phyloP scores from a whole-genome alignment of 2,113 vertebrate species.

The Catharus minimus region DNA sequence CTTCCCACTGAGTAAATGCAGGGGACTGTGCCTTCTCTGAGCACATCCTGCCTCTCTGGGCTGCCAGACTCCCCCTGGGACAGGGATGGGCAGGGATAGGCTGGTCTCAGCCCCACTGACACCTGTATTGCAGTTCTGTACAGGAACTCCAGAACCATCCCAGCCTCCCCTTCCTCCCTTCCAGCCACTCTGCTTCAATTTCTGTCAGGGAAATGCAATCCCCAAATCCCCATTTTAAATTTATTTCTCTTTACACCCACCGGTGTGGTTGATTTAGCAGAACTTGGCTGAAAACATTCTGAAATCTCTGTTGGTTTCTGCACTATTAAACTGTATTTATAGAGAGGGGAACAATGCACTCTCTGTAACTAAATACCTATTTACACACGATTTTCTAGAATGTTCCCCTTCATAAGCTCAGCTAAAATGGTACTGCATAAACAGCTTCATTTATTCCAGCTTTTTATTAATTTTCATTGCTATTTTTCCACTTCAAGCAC shows the following conservation, averaged over 20 bases:
- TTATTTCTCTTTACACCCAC: background rate
- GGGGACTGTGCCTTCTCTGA: background rate
- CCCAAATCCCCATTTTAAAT: background rate
- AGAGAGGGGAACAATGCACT: background rate
- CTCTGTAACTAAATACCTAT: background rate
- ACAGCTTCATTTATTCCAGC: background rate
- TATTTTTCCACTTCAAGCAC: background rate
- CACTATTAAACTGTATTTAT: background rate
- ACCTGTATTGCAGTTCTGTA: background rate
- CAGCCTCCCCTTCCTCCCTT: background rate
- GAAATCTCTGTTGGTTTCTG: background rate
- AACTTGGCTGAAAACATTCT: background rate
- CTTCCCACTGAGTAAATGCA: background rate
- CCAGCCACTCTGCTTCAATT: background rate
- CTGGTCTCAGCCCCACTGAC: accelerated
- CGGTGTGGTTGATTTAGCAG: background rate
- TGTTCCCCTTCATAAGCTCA: background rate
- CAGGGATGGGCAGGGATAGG: background rate
- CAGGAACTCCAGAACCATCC: background rate
- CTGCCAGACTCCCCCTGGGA: background rate
- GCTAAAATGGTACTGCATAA: background rate
- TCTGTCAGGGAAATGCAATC: accelerated
- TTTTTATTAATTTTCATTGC: background rate
- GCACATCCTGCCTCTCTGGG: background rate
- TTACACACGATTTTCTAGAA: background rate